Evolutionary conservation across 2,888 invertebrate genomes (phyloP).

Genomic region (Corbicula japonica): DNA sequence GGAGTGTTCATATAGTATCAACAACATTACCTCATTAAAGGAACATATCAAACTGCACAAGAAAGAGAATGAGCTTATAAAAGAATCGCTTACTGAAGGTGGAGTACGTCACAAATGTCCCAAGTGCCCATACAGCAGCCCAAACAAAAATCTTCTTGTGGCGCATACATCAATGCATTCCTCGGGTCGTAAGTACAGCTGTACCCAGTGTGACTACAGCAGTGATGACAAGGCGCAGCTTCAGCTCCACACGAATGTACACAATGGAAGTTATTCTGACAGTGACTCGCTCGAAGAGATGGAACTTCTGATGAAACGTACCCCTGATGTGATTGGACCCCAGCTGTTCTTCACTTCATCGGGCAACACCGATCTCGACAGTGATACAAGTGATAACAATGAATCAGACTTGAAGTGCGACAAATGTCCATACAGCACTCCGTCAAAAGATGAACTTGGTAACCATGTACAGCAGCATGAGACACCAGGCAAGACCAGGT

Average conservation of each 20-base stretch:
- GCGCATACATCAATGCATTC: slow-evolving; percentile 73
- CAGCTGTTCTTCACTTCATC: slow-evolving; percentile 68
- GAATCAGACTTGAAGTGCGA: slow-evolving; percentile 77
- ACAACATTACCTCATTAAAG: slow-evolving; percentile 68
- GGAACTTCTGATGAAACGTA: slow-evolving; percentile 57
- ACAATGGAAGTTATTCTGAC: slow-evolving; percentile 58
- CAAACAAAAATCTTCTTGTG: slow-evolving; percentile 67
- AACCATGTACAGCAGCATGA: slow-evolving; percentile 77
- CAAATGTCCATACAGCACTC: slow-evolving; percentile 80
- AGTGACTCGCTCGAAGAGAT: slow-evolving; percentile 55
- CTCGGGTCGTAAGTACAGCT: slow-evolving; percentile 69
- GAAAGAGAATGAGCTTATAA: slow-evolving; percentile 58
- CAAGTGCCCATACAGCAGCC: slow-evolving; percentile 75
- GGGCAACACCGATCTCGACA: slow-evolving; percentile 58
- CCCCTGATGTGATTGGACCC: slow-evolving; percentile 67
- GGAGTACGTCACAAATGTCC: slow-evolving; percentile 63
- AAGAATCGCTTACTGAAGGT: slow-evolving; percentile 20
- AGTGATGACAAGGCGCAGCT: slow-evolving; percentile 62
- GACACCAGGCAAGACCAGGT: slow-evolving; percentile 66
- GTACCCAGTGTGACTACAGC: slow-evolving; percentile 73
- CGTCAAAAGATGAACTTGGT: slow-evolving; percentile 72
- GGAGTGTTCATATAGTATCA: slow-evolving; percentile 77
- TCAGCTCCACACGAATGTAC: slow-evolving; percentile 68
- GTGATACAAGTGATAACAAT: slow-evolving; percentile 57
- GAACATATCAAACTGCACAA: slow-evolving; percentile 76